Base-by-base conservation (phyloP, 1,140 invertebrate genomes). In the Drosophila burlai region DNA sequence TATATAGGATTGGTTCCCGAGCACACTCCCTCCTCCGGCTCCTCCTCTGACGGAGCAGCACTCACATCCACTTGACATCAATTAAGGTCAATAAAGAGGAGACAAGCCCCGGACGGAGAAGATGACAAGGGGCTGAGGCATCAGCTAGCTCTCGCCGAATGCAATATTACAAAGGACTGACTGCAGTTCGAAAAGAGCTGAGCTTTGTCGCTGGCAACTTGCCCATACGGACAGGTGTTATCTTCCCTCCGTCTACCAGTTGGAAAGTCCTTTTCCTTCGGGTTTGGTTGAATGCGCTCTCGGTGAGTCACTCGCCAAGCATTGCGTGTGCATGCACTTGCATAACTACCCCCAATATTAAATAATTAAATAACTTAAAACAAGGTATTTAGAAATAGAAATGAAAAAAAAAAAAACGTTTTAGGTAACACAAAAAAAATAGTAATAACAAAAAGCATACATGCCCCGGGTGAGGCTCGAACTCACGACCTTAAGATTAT, bases 401-500 rank as follows among this genome's bases (percentile, higher is more conserved):
- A 24, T 24, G 24, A 24, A 24, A 0, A 29, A 29, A 29, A 29
- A 29, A 29, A 29, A 29, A 29, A 29, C 29, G 29, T 29, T 29
- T 29, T 29, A 29, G 29, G 29, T 29, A 29, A 29, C 7, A 38
- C 18, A 24, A 49, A 38, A 16, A 38, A 24, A n/a, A n/a, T 9
- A n/a, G 40, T 26, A 26, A 34, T n/a, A 52, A 29, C 4, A 67
- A 76, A 86, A 87, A 83, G 62, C 3, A 57, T 81, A 89, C 65
- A 42, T 97, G 97, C 97, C 96, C 96, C 96, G 95, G 95, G 96
- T 97, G 97, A 97, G 97, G 97, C 96, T 97, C 96, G 97, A 97
- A 97, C 97, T 97, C 97, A 97, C 97, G 97, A 97, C 97, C 97
- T 97, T 97, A 96, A 97, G 97, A 97, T 97, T 97, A 97, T 97